Evolutionary conservation across 2,888 invertebrate genomes (phyloP).

Genomic region (Vandiemenella viatica): DNA sequence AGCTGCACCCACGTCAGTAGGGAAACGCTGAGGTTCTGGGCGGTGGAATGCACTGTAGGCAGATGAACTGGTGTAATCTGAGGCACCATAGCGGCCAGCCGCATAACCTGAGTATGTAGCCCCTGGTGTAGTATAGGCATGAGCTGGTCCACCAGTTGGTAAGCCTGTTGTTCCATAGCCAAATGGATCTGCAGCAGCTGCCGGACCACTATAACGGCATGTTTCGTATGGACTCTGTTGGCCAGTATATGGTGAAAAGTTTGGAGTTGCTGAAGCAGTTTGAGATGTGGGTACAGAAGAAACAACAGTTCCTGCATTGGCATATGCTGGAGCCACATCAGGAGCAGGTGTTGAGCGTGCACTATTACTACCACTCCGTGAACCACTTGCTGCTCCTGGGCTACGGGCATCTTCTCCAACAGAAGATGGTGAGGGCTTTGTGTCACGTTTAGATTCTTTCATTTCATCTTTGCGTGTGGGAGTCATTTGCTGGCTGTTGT

Average conservation of each 20-base stretch:
- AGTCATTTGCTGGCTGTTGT: not conserved
- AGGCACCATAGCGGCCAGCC: slow-evolving; percentile 1
- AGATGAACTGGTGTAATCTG: slow-evolving; percentile 16
- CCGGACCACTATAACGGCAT: slow-evolving; percentile 4
- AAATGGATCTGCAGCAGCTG: slow-evolving; percentile 5
- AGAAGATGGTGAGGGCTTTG: not conserved
- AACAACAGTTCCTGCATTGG: slow-evolving; percentile 19
- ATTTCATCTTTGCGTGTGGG: not conserved
- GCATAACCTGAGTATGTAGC: not conserved
- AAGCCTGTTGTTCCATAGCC: slow-evolving; percentile 5
- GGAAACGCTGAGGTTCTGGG: slow-evolving; percentile 17
- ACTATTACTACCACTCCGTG: slow-evolving; percentile 12
- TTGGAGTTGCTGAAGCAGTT: slow-evolving; percentile 1
- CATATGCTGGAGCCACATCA: slow-evolving; percentile 12
- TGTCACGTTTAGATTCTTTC: slow-evolving; percentile 4
- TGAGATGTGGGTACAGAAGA: slow-evolving; percentile 3
- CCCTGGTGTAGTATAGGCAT: slow-evolving; percentile 4
- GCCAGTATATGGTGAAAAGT: slow-evolving; percentile 3
- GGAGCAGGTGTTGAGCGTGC: slow-evolving; percentile 10
- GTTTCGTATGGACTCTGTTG: slow-evolving; percentile 12
- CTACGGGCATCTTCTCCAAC: slow-evolving; percentile 1
- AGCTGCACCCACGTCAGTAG: slow-evolving; percentile 5
- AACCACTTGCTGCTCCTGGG: slow-evolving; percentile 9
- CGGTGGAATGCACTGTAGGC: slow-evolving; percentile 19
- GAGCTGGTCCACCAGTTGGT: slow-evolving; percentile 3